A percentile compares a stretch with the other conserved stretches of the same genome.
Evolutionary conservation across 2,113 vertebrate genomes (phyloP).

Genomic region (Chamaea fasciata): DNA sequence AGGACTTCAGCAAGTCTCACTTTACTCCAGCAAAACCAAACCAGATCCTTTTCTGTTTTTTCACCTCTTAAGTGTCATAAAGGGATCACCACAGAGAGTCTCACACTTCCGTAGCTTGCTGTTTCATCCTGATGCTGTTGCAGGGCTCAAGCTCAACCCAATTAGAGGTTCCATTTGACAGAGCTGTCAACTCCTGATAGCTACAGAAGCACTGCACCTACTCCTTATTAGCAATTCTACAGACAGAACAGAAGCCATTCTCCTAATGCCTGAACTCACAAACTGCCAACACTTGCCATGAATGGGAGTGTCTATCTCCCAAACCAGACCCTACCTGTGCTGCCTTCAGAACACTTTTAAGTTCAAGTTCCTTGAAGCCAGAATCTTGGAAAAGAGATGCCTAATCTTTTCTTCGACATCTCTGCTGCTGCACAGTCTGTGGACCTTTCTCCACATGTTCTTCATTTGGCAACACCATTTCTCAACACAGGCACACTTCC

Average conservation of each 20-base stretch:
- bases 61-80: background rate
- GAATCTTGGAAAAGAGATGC: background rate
- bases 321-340: accelerated
- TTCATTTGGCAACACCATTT: background rate
- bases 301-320: background rate
- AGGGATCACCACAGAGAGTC: background rate
- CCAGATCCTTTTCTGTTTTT: background rate
- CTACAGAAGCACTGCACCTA: background rate
- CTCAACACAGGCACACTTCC: background rate
- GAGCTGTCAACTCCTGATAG: background rate
- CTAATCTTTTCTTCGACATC: background rate
- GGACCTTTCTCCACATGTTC: background rate
- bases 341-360: background rate
- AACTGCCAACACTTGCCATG: background rate
- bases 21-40: background rate
- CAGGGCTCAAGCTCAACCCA: background rate
- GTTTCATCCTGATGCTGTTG: background rate
- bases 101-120: background rate
- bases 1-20: background rate
- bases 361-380: background rate
- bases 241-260: background rate
- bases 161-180: background rate
- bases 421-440: background rate
- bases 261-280: background rate
- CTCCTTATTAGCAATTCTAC: background rate